A percentile compares a stretch with the other conserved stretches of the same genome.
phyloP scores from a whole-genome alignment of 2,113 vertebrate species.

The Perognathus longimembris region DNA sequence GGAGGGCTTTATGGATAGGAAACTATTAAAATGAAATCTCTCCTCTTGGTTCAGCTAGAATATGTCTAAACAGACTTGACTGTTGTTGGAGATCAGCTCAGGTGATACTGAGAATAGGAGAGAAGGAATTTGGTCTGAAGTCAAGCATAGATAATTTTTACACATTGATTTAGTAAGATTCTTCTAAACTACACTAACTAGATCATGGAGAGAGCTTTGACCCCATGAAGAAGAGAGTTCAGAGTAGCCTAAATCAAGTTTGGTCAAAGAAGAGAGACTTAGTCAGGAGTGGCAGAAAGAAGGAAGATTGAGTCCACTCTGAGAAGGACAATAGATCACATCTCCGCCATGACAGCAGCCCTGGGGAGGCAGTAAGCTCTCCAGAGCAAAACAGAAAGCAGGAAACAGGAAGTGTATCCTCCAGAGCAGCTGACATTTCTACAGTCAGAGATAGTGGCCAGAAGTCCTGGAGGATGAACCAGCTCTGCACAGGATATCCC shows the following conservation, averaged over 20 bases:
- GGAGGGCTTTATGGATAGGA: background rate
- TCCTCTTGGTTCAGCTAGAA: no score
- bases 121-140: background rate
- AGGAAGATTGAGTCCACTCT: no score
- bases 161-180: background rate
- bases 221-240: background rate
- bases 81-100: background rate
- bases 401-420: background rate
- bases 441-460: background rate
- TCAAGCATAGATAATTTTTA: background rate
- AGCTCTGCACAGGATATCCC: background rate
- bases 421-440: fast-evolving
- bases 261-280: background rate
- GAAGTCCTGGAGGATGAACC: background rate
- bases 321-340: no score
- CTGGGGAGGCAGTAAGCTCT: background rate
- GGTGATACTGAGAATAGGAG: background rate
- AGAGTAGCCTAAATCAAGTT: background rate
- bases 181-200: background rate
- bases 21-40: background rate
- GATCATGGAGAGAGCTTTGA: background rate
- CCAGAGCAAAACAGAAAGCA: background rate
- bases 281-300: background rate
- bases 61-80: background rate
- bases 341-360: background rate